These are phyloP conservation scores for Eupeodes corollae DNA, from an alignment of 1,140 invertebrate species.

Conservation along the genomic window DNA sequence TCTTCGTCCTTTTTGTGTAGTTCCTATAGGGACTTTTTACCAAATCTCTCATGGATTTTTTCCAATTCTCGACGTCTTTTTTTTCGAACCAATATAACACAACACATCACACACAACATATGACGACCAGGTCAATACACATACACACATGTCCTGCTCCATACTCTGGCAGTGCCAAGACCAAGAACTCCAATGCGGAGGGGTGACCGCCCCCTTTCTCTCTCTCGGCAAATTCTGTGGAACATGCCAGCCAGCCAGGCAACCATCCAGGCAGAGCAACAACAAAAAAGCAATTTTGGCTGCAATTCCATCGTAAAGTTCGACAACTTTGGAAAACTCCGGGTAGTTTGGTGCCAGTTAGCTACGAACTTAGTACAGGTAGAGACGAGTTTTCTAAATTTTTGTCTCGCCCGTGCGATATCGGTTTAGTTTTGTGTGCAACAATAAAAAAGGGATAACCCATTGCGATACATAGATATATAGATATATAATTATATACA, in stretches of 20 bases:
- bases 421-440: background rate
- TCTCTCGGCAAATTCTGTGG: too few species aligned
- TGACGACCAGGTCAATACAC: too few species aligned
- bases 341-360: conserved; percentile 29
- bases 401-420: background rate
- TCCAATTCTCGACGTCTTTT: too few species aligned
- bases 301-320: conserved; percentile 30
- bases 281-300: conserved; percentile 9
- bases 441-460: background rate
- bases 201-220: background rate
- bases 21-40: too few species aligned
- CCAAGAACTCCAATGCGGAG: background rate
- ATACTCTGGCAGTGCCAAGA: background rate
- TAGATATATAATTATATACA: too few species aligned
- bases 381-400: conserved; percentile 30
- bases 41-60: too few species aligned
- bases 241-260: background rate
- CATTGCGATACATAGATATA: too few species aligned
- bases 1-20: too few species aligned
- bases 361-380: conserved; percentile 39
- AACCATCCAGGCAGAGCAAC: background rate
- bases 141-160: background rate
- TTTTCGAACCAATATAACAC: too few species aligned
- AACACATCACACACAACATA: too few species aligned
- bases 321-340: conserved; percentile 38